A percentile compares a stretch with the other conserved stretches of the same genome.
Conservation (phyloP, 2,113 vertebrate species). For the Phodopus roborovskii region DNA sequence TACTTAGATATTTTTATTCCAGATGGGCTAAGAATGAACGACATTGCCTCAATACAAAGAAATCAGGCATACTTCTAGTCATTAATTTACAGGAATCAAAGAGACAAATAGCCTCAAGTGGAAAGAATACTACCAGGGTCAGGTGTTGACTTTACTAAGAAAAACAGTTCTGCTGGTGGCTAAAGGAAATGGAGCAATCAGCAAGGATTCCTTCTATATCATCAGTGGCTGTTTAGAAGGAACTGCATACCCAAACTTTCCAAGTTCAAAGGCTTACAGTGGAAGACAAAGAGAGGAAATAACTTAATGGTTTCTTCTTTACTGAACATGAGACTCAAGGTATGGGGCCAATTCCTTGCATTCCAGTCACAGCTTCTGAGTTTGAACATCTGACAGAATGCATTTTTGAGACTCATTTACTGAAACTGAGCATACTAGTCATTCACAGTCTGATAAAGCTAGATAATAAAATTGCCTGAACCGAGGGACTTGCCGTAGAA, state of each 20-base stretch:
- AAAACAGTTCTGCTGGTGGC: not conserved
- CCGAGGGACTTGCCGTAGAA: not conserved
- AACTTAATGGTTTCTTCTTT: conserved; percentile 52
- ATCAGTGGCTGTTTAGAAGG: conserved; percentile 26
- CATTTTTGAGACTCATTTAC: conserved; percentile 48
- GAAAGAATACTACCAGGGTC: not conserved
- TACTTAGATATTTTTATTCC: conserved; percentile 56
- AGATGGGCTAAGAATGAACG: not conserved
- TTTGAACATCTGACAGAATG: conserved; percentile 61
- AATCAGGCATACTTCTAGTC: conserved; percentile 45
- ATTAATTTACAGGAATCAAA: conserved; percentile 55
- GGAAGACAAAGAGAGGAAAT: conserved; percentile 2
- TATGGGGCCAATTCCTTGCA: conserved; percentile 11
- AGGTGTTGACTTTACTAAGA: not conserved
- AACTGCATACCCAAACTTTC: not conserved
- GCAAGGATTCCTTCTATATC: not conserved
- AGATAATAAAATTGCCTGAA: not conserved
- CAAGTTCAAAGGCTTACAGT: not conserved
- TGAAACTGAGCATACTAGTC: not conserved
- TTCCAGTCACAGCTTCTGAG: conserved; percentile 56
- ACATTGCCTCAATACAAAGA: not conserved
- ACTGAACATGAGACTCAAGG: conserved; percentile 33
- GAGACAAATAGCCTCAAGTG: not conserved
- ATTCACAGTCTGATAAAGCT: not conserved
- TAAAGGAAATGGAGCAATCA: not conserved